Evolutionary conservation across 2,888 invertebrate genomes (phyloP).

Genomic region (Sarcophaga subvicina): DNA sequence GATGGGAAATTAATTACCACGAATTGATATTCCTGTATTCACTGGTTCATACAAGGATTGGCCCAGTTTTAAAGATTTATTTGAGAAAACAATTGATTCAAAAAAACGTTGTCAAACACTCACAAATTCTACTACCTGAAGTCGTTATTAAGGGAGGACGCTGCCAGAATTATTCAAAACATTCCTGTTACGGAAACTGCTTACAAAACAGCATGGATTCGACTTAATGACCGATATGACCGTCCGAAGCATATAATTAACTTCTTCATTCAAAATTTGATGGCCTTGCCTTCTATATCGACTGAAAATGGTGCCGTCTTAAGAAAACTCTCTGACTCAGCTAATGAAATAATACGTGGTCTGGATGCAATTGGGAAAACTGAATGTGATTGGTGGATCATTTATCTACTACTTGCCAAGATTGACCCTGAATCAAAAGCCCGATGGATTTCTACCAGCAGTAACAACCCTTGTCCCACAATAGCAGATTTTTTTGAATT

Average conservation of each 20-base stretch:
- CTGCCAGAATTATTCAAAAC: slow-evolving; percentile 60
- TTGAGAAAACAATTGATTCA: slow-evolving; percentile 53
- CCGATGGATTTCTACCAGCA: slow-evolving; percentile 52
- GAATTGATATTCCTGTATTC: slow-evolving; percentile 56
- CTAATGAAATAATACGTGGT: slow-evolving; percentile 63
- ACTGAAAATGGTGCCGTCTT: slow-evolving; percentile 39
- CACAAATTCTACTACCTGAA: slow-evolving; percentile 66
- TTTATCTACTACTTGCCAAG: slow-evolving; percentile 47
- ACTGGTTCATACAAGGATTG: slow-evolving; percentile 63
- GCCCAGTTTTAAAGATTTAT: slow-evolving; percentile 64
- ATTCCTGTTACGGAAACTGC: slow-evolving; percentile 61
- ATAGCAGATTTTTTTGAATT: slow-evolving; percentile 49
- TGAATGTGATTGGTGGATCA: slow-evolving; percentile 59
- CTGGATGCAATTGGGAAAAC: slow-evolving; percentile 50
- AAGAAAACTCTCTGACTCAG: slow-evolving; percentile 61
- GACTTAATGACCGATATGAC: slow-evolving; percentile 58
- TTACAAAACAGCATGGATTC: slow-evolving; percentile 61
- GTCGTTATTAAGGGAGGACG: slow-evolving; percentile 57
- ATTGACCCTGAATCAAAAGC: slow-evolving; percentile 53
- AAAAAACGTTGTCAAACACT: slow-evolving; percentile 41
- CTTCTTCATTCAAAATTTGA: slow-evolving; percentile 59
- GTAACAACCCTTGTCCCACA: slow-evolving; percentile 22
- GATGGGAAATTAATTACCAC: slow-evolving; percentile 49
- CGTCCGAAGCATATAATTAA: slow-evolving; percentile 52
- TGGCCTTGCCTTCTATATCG: slow-evolving; percentile 36